Evolutionary conservation across 2,113 vertebrate genomes (phyloP), one percentile per base, ranked within the genome.

Genomic region (Apteryx mantelli): DNA sequence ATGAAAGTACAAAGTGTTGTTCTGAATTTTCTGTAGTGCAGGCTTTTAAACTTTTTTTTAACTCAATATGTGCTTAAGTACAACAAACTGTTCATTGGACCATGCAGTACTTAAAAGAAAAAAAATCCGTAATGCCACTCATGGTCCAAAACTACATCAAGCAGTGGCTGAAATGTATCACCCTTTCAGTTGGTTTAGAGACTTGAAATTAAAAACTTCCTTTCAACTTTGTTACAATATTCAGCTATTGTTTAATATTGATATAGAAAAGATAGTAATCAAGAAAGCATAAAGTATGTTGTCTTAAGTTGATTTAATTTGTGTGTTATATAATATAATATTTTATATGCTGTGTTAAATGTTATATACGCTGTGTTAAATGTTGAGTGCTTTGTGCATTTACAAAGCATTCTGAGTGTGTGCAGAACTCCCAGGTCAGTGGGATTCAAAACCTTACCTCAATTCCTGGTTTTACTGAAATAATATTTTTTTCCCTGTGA

Each of bases 381-480:
- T 93, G 58, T 64, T 52, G 94, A 91, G 30, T 28, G 17, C 34
- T 82, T 86, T 88, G 20, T 87, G 38, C 81, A 61, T 52, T 92
- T 91, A 42, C 34, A 46, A 44, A 93, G 71, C 1, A 0, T n/a
- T 53, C 11, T 63, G n/a, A 80, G 14, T 34, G 17, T 34, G 48
- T 77, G 19, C 66, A 92, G 61, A 89, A 40, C 61, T 87, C 63
- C 63, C 52, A 38, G 69, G 48, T 55, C 55, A 38, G 2, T 71
- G 92, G 50, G 53, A 83, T 81, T 17, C 65, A 88, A 75, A 93
- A 44, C 58, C 70, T 84, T 77, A 63, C 80, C 76, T 87, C 56
- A 42, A 76, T 66, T 94, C 70, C 76, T 81, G 50, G n/a, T 87
- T 95, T 83, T 83, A 78, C 79, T 24, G 53, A 85, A 95, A 77